These are phyloP conservation scores for Spilarctia lutea DNA, from an alignment of 2,888 invertebrate genomes.

Conservation along the genomic window DNA sequence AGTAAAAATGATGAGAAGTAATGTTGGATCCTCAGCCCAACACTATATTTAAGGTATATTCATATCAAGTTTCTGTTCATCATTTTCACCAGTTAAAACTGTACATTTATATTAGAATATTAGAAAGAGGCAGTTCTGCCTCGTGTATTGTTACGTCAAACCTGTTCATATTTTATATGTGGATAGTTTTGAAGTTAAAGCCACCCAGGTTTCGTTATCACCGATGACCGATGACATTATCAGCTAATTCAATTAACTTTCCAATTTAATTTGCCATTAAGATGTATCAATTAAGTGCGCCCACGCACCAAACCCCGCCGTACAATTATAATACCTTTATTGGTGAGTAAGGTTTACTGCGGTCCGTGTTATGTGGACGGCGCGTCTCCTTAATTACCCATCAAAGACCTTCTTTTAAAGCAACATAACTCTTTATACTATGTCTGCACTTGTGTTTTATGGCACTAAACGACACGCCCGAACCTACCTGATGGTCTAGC, in stretches of 20 bases:
- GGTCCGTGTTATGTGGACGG: neutral
- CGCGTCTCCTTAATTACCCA: constrained; percentile 1
- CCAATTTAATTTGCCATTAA: constrained; percentile 13
- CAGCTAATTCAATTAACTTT: constrained; percentile 22
- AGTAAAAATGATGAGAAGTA: neutral
- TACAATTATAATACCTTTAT: constrained; percentile 13
- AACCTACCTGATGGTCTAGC: neutral
- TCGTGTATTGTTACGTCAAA: neutral
- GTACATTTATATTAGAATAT: neutral
- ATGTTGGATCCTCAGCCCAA: neutral
- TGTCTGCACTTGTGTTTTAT: neutral
- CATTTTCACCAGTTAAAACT: neutral
- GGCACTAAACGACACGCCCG: neutral
- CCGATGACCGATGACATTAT: constrained; percentile 11
- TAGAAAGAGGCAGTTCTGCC: neutral
- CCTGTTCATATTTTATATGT: neutral
- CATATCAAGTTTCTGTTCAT: neutral
- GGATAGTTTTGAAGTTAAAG: neutral
- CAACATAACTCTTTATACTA: neutral
- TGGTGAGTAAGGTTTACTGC: neutral
- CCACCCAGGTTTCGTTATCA: neutral
- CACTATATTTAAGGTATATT: neutral
- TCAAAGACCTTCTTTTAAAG: neutral
- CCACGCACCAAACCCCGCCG: constrained; percentile 6
- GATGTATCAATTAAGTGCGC: constrained; percentile 20